Percentiles rank a stretch among this genome's conserved stretches.
phyloP scores from a whole-genome alignment of 2,888 invertebrate genomes.

The Theodoxus fluviatilis region DNA sequence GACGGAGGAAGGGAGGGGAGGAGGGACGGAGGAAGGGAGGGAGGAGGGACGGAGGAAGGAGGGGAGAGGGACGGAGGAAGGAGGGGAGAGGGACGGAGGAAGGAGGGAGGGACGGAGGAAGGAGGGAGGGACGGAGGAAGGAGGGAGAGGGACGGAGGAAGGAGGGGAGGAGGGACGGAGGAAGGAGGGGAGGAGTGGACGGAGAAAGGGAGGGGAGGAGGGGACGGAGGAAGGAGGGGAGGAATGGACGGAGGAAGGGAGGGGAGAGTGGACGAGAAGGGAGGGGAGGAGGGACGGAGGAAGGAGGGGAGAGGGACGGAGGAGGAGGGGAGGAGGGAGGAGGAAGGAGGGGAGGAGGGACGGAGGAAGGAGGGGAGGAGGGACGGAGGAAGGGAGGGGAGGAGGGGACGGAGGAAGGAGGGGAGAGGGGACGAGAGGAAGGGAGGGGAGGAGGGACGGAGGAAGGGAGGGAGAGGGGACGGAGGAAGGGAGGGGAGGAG shows the following conservation, averaged over 20 bases:
- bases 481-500: neutral
- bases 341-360: neutral
- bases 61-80: no score
- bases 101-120: no score
- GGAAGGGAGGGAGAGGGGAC: neutral
- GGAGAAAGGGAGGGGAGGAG: conserved; percentile 8
- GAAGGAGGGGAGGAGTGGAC: conserved; percentile 7
- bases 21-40: no score
- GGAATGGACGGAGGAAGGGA: neutral
- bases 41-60: no score
- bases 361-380: neutral
- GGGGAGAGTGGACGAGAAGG: neutral
- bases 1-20: no score
- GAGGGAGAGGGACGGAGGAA: conserved; percentile 20
- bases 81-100: no score
- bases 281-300: conserved; percentile 12
- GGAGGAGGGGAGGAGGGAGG: neutral
- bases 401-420: conserved; percentile 5
- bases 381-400: no score
- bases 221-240: neutral
- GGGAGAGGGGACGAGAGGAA: conserved; percentile 1
- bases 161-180: conserved; percentile 3
- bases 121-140: no score
- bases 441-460: neutral
- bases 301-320: neutral